Evolutionary conservation across 1,140 invertebrate genomes (phyloP), one percentile per base, ranked within the genome.

Genomic region (Xylocopa sonorina): DNA sequence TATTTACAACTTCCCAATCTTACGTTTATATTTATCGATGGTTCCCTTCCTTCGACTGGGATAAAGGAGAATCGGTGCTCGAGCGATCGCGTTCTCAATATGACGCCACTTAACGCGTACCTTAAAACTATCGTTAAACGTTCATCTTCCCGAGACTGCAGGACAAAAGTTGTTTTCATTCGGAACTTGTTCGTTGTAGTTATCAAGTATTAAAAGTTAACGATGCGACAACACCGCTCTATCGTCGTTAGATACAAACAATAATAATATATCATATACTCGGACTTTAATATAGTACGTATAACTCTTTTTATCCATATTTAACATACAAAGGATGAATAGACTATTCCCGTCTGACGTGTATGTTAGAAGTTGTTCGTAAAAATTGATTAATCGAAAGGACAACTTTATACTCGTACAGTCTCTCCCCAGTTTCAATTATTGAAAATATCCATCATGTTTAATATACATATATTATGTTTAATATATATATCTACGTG

Each of bases 1-100:
- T 91, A 91, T 91, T 83, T 91, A 91, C 90, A 91, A 76, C 74
- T 29, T 76, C 67, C 57, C 72, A 76, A 64, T 85, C 63, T 43
- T 29, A 2, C 12, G 27, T 81, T 77, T 48, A 63, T 41, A 27
- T 55, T 60, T 55, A 64, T 57, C 41, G 24, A 74, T 84, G 43
- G 50, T 83, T 46, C 29, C 58, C 77, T 38, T 58, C 58, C 29
- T 41, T 78, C 55, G 66, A 81, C 50, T 58, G 57, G 67, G 71
- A 76, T 57, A 69, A 18, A 63, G 41, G 24, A 63, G 41, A 38
- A 80, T 71, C 66, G 67, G 63, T 48, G 32, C 63, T 60, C 24
- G n/a, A 50, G 66, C 53, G 38, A 38, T 77, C 72, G 53, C 62
- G 32, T 66, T 53, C 60, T 74, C 72, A 29, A 60, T 58, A 75